These are phyloP conservation scores for Lepilemur septentrionalis DNA, from an alignment of 2,797 vertebrate genomes.

Conservation along the genomic window DNA sequence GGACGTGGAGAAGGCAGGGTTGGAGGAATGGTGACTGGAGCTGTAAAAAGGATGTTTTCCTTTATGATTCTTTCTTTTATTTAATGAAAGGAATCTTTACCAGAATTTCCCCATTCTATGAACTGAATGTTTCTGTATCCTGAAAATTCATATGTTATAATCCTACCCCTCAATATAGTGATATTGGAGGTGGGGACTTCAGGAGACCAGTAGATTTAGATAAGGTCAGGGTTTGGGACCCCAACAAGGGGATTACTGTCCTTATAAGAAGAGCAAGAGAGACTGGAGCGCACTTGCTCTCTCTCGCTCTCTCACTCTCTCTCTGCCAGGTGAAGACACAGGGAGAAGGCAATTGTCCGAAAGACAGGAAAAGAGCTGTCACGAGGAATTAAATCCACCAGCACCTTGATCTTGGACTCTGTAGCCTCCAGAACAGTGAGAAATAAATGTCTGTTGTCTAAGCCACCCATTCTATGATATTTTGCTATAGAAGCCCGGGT, in stretches of 20 bases:
- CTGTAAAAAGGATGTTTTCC: not conserved
- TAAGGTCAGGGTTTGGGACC: not conserved
- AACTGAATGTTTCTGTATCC: not conserved
- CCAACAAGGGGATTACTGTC: not conserved
- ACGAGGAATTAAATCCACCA: not conserved
- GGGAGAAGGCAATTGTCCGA: not conserved
- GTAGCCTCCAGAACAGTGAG: not conserved
- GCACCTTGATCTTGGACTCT: not conserved
- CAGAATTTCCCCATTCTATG: not conserved
- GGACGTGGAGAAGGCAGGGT: too few relatives aligned
- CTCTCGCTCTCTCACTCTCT: not conserved
- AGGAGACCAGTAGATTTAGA: not conserved
- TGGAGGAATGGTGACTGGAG: not conserved
- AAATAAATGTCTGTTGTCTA: not conserved
- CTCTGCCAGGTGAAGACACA: not conserved
- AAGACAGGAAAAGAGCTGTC: not conserved
- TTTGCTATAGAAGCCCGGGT: not conserved
- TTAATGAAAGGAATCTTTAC: not conserved
- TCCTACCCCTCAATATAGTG: not conserved
- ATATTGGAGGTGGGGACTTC: accelerated
- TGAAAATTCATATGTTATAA: not conserved
- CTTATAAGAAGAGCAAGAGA: not conserved
- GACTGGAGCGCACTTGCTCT: not conserved
- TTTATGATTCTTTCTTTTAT: not conserved
- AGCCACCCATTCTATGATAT: not conserved